phyloP scores from a whole-genome alignment of 2,888 invertebrate species.

The Caenorhabditis sp. region DNA sequence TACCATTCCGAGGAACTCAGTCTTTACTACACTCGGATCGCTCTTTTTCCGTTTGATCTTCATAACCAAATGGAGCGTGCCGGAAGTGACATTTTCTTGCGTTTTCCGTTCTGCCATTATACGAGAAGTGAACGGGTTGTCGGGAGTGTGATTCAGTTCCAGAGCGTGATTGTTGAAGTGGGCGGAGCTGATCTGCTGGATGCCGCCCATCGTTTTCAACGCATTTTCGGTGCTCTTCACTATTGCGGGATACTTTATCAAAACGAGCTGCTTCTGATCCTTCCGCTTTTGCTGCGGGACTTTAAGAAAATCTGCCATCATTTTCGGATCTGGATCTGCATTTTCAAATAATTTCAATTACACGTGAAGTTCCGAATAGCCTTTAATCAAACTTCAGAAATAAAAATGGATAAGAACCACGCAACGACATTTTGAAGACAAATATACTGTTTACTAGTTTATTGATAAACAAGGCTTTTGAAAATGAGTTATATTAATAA shows the following conservation, averaged over 20 bases:
- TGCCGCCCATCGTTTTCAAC: slow-evolving; percentile 74
- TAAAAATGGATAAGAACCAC: slow-evolving; percentile 3
- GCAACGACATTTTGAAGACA: no score
- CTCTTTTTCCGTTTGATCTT: slow-evolving; percentile 67
- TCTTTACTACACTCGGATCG: slow-evolving; percentile 34
- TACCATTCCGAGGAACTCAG: slow-evolving; percentile 67
- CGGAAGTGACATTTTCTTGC: slow-evolving; percentile 67
- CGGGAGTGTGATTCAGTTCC: slow-evolving; percentile 72
- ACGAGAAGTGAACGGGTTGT: slow-evolving; percentile 72
- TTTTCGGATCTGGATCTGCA: no score
- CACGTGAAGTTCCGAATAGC: no score
- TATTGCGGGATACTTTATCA: slow-evolving; percentile 76
- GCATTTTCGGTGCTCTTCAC: slow-evolving; percentile 74
- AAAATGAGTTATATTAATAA: no score
- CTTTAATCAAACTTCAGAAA: no score
- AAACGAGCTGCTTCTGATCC: slow-evolving; percentile 60
- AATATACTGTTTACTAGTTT: no score
- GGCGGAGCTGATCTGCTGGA: slow-evolving; percentile 63
- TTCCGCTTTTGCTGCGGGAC: slow-evolving; percentile 2
- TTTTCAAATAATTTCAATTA: not conserved
- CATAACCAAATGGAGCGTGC: slow-evolving; percentile 70
- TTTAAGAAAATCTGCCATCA: slow-evolving; percentile 22
- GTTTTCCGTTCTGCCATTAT: slow-evolving; percentile 78
- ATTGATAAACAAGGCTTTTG: no score
- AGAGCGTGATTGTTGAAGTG: slow-evolving; percentile 62